phyloP scores from a whole-genome alignment of 2,113 vertebrate species.

The Crocuta crocuta region DNA sequence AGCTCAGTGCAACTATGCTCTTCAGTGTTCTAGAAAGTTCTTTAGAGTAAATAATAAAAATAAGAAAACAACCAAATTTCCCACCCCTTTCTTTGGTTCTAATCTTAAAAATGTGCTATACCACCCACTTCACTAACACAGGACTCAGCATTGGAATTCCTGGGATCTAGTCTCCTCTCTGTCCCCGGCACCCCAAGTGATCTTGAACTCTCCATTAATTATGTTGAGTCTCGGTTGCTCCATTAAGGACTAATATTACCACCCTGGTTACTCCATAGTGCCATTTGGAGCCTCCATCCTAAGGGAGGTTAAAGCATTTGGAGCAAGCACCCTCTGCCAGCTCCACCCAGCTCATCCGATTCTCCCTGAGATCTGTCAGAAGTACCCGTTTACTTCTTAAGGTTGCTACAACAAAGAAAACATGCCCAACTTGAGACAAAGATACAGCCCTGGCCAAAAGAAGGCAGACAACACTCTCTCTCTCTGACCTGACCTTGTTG shows the following conservation, averaged over 20 bases:
- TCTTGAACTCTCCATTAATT: not conserved
- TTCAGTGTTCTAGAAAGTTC: not conserved
- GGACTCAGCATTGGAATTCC: not conserved
- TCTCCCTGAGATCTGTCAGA: not conserved
- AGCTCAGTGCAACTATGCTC: not conserved
- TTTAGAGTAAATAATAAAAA: conserved; percentile 11
- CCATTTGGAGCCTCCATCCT: not conserved
- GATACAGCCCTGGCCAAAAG: not conserved
- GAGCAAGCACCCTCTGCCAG: too few species aligned
- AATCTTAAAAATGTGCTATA: not conserved
- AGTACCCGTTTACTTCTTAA: not conserved
- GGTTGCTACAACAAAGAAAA: not conserved
- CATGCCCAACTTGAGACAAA: not conserved
- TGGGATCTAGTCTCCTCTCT: not conserved
- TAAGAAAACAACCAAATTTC: not conserved
- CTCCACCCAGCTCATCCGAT: fast-evolving
- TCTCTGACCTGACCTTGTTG: not conserved
- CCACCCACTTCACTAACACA: not conserved
- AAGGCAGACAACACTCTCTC: not conserved
- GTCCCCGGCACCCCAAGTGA: not conserved
- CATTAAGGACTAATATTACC: not conserved
- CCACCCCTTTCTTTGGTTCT: not conserved
- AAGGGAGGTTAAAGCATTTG: not conserved
- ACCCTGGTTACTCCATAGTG: not conserved
- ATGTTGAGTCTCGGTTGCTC: not conserved